phyloP scores from a whole-genome alignment of 2,797 vertebrate species.

The Nannoperca obscura region DNA sequence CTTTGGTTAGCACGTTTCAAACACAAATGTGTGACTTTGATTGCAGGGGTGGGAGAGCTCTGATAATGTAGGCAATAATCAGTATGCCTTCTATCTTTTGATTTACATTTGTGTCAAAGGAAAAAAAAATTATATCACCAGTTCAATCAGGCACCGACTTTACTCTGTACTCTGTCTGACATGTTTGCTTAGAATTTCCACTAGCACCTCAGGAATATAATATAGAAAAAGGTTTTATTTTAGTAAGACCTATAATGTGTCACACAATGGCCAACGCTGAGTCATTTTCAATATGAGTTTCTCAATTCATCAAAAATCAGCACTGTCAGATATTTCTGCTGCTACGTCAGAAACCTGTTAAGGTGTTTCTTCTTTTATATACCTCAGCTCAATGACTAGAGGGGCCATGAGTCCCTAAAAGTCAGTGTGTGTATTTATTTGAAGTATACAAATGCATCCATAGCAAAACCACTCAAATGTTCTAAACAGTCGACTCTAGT shows the following conservation, averaged over 20 bases:
- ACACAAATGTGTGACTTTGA: background rate
- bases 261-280: background rate
- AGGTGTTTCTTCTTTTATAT: constrained; percentile 26
- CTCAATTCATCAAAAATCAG: constrained; percentile 2
- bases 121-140: background rate
- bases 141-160: background rate
- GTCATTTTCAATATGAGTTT: background rate
- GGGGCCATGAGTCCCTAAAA: constrained; percentile 24
- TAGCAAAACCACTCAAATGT: background rate
- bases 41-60: background rate
- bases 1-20: background rate
- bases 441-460: constrained; percentile 32
- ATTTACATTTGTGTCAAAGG: constrained; percentile 3
- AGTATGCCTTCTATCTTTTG: background rate
- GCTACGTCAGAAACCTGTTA: constrained; percentile 17
- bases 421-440: constrained; percentile 31
- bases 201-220: background rate
- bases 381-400: constrained; percentile 9
- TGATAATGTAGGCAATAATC: background rate
- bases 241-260: background rate
- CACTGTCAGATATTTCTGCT: constrained; percentile 5
- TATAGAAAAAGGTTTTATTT: constrained; percentile 18
- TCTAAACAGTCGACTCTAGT: constrained; percentile 12
- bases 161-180: background rate
- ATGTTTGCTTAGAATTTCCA: constrained; percentile 9